Evolutionary conservation across 2,888 invertebrate species (phyloP), one percentile per base, ranked within the genome.

Genomic region (Tineola bisselliella): DNA sequence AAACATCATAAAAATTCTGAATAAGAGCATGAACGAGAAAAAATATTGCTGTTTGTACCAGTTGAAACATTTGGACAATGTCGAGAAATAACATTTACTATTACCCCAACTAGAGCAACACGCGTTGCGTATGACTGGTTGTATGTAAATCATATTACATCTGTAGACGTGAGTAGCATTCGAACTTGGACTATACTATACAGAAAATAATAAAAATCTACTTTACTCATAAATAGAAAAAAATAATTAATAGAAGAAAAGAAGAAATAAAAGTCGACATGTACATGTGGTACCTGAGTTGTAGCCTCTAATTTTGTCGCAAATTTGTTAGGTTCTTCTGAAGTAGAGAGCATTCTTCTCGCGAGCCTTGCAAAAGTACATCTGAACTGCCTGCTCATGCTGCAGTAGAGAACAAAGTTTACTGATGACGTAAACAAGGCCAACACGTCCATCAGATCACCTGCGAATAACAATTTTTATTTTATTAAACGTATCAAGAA

Each of bases 331-430:
- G 86, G 83, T 57, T 84, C 84, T 31, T 79, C 84, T 0, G 80
- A 62, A 0, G 81, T 74, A 2, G 80, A 83, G 17, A 87, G 66
- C 72, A 84, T 69, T 2, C 84, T 67, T 0, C 90, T 87, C 72
- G 96, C 96, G 30, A 95, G 88, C 63, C 92, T 86, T 18, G 91
- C 90, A 75, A 94, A 94, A 0, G 93, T 94, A 65, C 90, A 90
- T 3, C 97, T 90, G 79, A 97, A 97, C 84, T 97, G 96, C 18
- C 94, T 89, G 65, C 95, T 95, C 97, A 97, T 97, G 65, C 94
- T 91, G 84, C 96, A 97, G 87, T 97, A 97, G 59, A 95, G 88
- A 65, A 97, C 94, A 84, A 97, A 97, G 84, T 97, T 97, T 64
- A 97, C 95, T 43, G 95, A 94, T 12, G 96, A 95, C 75, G 97